Percentiles rank a stretch among this genome's conserved stretches.
These are phyloP conservation scores for Myiozetetes cayanensis DNA, from an alignment of 2,113 vertebrate species.

Conservation along the genomic window DNA sequence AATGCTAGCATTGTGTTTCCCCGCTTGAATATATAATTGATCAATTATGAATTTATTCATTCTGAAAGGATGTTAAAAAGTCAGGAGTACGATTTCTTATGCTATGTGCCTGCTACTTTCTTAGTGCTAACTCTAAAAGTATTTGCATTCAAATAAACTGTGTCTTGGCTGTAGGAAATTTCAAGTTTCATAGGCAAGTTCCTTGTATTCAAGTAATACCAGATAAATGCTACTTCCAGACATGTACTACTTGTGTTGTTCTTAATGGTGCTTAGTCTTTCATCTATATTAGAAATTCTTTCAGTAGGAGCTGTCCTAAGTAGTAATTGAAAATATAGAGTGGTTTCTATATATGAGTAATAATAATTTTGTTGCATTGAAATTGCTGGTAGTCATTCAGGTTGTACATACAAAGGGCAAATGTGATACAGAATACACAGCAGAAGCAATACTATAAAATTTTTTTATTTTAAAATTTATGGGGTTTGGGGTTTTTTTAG, in stretches of 20 bases:
- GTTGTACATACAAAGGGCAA: not conserved
- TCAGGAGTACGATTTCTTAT: not conserved
- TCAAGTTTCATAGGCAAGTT: conserved; percentile 4
- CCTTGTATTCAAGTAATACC: conserved; percentile 8
- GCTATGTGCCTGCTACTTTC: not conserved
- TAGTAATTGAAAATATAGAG: not conserved
- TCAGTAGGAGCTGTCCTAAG: not conserved
- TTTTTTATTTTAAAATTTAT: not conserved
- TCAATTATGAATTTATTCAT: conserved; percentile 32
- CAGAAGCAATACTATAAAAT: not conserved
- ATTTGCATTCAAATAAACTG: conserved; percentile 10
- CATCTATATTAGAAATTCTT: not conserved
- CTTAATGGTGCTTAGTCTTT: conserved; percentile 3
- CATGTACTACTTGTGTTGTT: not conserved
- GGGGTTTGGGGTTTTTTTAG: not conserved
- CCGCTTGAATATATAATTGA: conserved; percentile 24
- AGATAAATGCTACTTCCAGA: not conserved
- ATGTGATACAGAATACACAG: not conserved
- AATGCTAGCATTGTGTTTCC: conserved; percentile 8
- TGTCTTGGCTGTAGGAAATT: not conserved
- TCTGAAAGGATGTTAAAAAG: not conserved
- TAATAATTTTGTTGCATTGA: not conserved
- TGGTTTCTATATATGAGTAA: not conserved
- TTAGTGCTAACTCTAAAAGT: not conserved
- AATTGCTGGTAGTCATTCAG: conserved; percentile 40